Percentiles rank a stretch among this genome's conserved stretches.
Conservation (phyloP, 2,797 vertebrate genomes). For the Gobionotothen gibberifrons region DNA sequence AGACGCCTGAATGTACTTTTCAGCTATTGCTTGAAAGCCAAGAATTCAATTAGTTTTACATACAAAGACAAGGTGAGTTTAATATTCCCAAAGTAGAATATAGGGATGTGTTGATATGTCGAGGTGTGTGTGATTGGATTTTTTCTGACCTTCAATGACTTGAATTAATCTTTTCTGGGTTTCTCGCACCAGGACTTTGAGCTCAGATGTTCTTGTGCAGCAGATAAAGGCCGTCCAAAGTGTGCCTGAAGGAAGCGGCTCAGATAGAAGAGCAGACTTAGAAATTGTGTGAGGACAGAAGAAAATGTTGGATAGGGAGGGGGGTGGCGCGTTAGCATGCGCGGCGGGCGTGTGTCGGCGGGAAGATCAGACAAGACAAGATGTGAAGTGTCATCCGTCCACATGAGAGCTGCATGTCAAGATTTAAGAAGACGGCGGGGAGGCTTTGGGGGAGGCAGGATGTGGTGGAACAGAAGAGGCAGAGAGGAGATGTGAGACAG, state of each 20-base stretch:
- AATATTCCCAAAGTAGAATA: slow-evolving; percentile 19
- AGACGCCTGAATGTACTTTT: slow-evolving; percentile 23
- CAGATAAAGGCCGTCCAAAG: slow-evolving; percentile 46
- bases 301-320: slow-evolving; percentile 7
- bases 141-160: slow-evolving; percentile 24
- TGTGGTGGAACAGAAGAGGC: slow-evolving; percentile 34
- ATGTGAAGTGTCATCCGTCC: slow-evolving; percentile 54
- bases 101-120: not conserved
- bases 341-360: slow-evolving; percentile 7
- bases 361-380: slow-evolving; percentile 52
- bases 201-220: slow-evolving; percentile 50
- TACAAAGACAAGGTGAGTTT: slow-evolving; percentile 7
- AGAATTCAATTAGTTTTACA: slow-evolving; percentile 33
- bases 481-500: slow-evolving; percentile 42
- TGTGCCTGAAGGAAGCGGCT: slow-evolving; percentile 41
- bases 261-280: slow-evolving; percentile 38
- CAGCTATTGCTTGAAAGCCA: slow-evolving; percentile 7
- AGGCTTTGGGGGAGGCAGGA: not conserved
- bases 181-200: slow-evolving; percentile 17
- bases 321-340: slow-evolving; percentile 15
- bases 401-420: slow-evolving; percentile 40
- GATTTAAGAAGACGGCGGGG: slow-evolving; percentile 37
- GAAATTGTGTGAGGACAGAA: slow-evolving; percentile 27
- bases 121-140: slow-evolving; percentile 25
- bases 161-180: slow-evolving; percentile 23